Evolutionary conservation across 1,140 invertebrate genomes (phyloP), one percentile per base, ranked within the genome.

Genomic region (Sitophilus oryzae): DNA sequence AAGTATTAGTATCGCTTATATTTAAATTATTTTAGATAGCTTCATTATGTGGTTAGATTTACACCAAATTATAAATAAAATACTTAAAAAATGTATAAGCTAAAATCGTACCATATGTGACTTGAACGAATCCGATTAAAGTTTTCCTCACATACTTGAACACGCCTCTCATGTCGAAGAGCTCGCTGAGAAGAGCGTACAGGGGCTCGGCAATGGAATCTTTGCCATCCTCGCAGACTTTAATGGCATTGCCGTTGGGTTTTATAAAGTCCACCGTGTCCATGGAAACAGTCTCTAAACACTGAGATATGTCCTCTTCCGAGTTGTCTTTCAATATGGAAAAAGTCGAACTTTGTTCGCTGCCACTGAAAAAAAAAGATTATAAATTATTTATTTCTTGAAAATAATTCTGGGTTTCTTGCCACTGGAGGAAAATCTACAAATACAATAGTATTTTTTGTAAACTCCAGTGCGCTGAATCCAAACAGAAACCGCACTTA

Each of bases 171-270:
- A 93, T 81, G 71, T 95, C 91, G 70, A 93, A 95, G 52, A 93
- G 80, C 77, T 95, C 91, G 41, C 86, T 88, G 54, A 94, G 79
- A 30, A 94, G 73, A 3, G 81, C 78, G 71, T 94, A 94, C 8
- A 94, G 72, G 1, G 91, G 90, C 71, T 94, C 91, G 6, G 90
- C 91, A 62, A 93, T 90, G 0, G 85, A 85, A 67, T 93, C 91
- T 64, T 86, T 82, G 35, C 75, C 77, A 57, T 85, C 80, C 52
- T 84, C 76, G 44, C 77, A 72, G 2, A 73, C 67, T 67, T 69
- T 63, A 18, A 56, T 41, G 30, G 53, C 16, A 42, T 65, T 54
- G 8, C 68, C 65, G 30, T 70, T 74, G 36, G 73, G 64, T 47
- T 65, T 70, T 35, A 74, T 71, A 20, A 63, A 72, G 34, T 74